Evolutionary conservation across 2,113 vertebrate species (phyloP).

Genomic region (Uria lomvia): DNA sequence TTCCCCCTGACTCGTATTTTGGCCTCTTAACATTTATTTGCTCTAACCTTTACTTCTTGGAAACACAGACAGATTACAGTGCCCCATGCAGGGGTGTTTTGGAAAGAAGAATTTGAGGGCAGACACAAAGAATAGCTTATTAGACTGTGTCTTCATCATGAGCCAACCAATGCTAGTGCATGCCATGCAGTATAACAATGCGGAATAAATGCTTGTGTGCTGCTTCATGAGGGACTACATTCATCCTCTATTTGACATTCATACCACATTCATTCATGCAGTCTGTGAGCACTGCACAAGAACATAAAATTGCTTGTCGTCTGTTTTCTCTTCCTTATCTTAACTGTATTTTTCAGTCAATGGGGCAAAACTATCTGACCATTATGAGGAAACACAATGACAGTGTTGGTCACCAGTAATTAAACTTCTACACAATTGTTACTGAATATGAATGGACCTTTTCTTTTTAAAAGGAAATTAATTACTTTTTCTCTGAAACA

Average conservation of each 20-base stretch:
- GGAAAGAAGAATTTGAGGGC: background rate
- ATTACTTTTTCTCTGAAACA: background rate
- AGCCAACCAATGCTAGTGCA: background rate
- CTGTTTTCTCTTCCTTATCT: background rate
- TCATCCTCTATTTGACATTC: background rate
- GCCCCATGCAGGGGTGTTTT: background rate
- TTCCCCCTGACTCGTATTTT: background rate
- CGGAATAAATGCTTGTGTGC: background rate
- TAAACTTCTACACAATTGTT: background rate
- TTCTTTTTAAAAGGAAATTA: background rate
- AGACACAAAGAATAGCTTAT: background rate
- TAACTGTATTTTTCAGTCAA: background rate
- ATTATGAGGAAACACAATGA: background rate
- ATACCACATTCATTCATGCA: background rate
- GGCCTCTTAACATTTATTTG: background rate
- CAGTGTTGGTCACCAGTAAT: background rate
- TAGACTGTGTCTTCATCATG: background rate
- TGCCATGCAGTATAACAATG: background rate
- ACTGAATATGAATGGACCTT: background rate
- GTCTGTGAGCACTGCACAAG: background rate
- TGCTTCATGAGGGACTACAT: background rate
- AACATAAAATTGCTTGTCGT: background rate
- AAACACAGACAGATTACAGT: background rate
- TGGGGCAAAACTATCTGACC: background rate
- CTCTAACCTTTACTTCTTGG: background rate